These are phyloP conservation scores for Dascillus cervinus DNA, from an alignment of 2,888 invertebrate genomes.

Conservation along the genomic window DNA sequence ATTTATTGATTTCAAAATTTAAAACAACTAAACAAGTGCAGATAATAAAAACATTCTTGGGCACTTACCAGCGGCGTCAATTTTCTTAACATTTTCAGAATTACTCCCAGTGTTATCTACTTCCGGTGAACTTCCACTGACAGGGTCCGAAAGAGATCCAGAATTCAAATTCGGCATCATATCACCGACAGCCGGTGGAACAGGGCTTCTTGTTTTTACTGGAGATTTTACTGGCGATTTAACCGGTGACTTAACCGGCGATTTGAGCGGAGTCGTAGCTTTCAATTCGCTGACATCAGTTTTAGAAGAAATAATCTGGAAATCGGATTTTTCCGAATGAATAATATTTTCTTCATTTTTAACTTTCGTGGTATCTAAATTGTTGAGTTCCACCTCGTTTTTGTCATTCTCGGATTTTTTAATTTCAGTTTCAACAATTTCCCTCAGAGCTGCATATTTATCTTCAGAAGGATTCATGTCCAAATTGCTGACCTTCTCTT, in stretches of 20 bases:
- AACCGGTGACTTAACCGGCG: slow-evolving; percentile 15
- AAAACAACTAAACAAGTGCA: too few species aligned
- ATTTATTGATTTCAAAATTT: too few species aligned
- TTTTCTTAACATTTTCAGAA: slow-evolving; percentile 32
- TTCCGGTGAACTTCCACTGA: slow-evolving; percentile 59
- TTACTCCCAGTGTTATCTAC: slow-evolving; percentile 45
- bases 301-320: slow-evolving; percentile 17
- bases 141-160: slow-evolving; percentile 55
- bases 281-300: slow-evolving; percentile 20
- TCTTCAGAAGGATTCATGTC: slow-evolving; percentile 40
- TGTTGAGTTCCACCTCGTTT: slow-evolving; percentile 35
- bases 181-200: slow-evolving; percentile 38
- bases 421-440: slow-evolving; percentile 56
- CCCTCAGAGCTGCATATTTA: slow-evolving; percentile 74
- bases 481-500: slow-evolving; percentile 23
- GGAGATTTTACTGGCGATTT: slow-evolving; percentile 25
- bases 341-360: slow-evolving; percentile 24
- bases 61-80: slow-evolving; percentile 36
- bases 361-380: slow-evolving; percentile 19
- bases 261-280: slow-evolving; percentile 12
- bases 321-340: slow-evolving; percentile 24
- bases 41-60: too few species aligned
- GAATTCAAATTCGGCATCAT: slow-evolving; percentile 44
- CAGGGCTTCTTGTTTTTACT: slow-evolving; percentile 38
- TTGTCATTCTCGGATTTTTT: slow-evolving; percentile 34